phyloP scores from a whole-genome alignment of 2,888 invertebrate genomes.

The Phorcus lineatus region DNA sequence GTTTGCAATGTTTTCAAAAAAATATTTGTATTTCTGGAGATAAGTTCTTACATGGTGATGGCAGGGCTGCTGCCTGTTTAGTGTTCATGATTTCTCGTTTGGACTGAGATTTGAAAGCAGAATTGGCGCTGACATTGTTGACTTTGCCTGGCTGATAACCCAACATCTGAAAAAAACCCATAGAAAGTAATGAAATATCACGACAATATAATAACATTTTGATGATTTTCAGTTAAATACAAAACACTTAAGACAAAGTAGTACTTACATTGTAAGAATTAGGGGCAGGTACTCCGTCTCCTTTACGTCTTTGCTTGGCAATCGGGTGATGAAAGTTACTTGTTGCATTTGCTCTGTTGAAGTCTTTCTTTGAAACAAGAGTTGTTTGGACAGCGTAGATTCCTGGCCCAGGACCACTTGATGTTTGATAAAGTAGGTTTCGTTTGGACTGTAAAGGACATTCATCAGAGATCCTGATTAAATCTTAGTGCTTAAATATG shows the following conservation, averaged over 20 bases:
- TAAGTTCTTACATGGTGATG: constrained; percentile 67
- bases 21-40: too few relatives aligned
- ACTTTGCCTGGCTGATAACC: constrained; percentile 55
- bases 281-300: constrained; percentile 67
- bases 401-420: constrained; percentile 70
- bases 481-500: background rate
- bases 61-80: constrained; percentile 53
- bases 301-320: constrained; percentile 57
- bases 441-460: constrained; percentile 60
- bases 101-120: constrained; percentile 73
- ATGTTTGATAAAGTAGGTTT: constrained; percentile 49
- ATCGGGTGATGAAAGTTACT: constrained; percentile 72
- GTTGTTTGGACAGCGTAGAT: constrained; percentile 64
- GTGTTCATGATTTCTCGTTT: constrained; percentile 64
- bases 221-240: background rate
- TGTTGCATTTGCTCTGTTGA: constrained; percentile 64
- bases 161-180: constrained; percentile 46
- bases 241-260: background rate
- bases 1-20: too few relatives aligned
- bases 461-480: background rate
- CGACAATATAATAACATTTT: background rate
- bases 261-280: constrained; percentile 71
- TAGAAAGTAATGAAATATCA: constrained; percentile 3
- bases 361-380: constrained; percentile 62
- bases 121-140: constrained; percentile 71